Base-by-base conservation (phyloP, 2,888 invertebrate species). In the Caenorhabditis sulstoni region DNA sequence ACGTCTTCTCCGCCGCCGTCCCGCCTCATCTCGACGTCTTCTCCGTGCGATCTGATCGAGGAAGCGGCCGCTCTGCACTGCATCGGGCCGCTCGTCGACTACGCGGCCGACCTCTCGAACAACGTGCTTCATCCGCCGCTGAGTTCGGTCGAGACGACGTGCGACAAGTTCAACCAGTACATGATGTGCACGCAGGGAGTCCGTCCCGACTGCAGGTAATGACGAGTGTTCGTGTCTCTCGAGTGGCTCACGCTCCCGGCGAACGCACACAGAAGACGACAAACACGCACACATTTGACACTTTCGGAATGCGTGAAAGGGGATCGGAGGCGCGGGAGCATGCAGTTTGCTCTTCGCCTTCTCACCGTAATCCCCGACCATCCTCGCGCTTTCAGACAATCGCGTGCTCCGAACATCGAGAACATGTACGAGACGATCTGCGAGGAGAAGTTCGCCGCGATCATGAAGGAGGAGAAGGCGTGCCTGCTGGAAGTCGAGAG, bases 351-450 rank as follows among this genome's bases (percentile, higher is more conserved):
- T 39, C 41, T 12, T 16, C 9, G 47, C 4, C 8, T 12, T 5
- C 16, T 47, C 47, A 22, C 52, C 14, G 29, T 7, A 52, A 52
- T 20, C 20, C 5, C 29, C 8, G 16, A 53, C 3, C 2, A 12
- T 29, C 18, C 20, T 11, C 12, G 18, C 18, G 49, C 20, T 62
- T 80, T 47, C 67, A 84, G 84, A 57, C 68, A 71, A 59, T 79
- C 81, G 0, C 64, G 82, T 16, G 82, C 82, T 5, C 83, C 82
- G 9, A 84, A 86, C 50, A 75, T 88, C 23, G 81, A 86, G 65
- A 79, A 81, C 50, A 83, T 88, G 83, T 88, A 86, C 77, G 83
- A 85, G 18, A 85, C 77, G 53, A 77, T 88, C 12, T 88, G 88
- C 61, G 81, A 84, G 52, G 73, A 73, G 57, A 82, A 84, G 37